Percentiles rank a stretch among this genome's conserved stretches.
phyloP scores from a whole-genome alignment of 2,797 vertebrate species.

The Myotis myotis region DNA sequence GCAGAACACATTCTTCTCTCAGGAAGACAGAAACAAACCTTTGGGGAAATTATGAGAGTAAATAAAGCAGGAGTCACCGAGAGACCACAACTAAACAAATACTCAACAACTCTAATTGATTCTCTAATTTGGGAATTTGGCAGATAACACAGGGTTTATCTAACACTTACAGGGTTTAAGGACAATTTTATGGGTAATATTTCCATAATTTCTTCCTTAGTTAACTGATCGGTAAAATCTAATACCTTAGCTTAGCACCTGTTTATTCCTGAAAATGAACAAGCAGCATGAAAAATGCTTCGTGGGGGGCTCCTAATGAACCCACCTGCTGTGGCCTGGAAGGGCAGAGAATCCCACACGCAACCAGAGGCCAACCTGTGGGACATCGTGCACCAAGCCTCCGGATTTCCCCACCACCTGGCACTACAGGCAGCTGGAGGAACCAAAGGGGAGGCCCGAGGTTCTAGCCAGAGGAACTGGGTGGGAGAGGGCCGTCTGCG shows the following conservation, averaged over 20 bases:
- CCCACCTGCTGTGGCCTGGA: neutral
- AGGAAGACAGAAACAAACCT: slow-evolving; percentile 66
- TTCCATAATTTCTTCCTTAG: slow-evolving; percentile 65
- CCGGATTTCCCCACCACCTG: neutral
- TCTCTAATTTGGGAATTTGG: slow-evolving; percentile 66
- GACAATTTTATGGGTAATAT: slow-evolving; percentile 64
- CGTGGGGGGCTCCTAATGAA: neutral
- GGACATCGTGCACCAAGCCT: neutral
- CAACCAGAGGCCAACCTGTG: neutral
- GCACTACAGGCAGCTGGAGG: neutral
- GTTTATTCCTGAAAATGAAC: slow-evolving; percentile 54
- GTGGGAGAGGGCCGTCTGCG: neutral
- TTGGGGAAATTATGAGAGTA: slow-evolving; percentile 55
- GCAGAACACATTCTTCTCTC: slow-evolving; percentile 59
- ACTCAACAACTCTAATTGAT: slow-evolving; percentile 67
- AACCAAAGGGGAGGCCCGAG: neutral
- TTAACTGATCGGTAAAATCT: slow-evolving; percentile 66
- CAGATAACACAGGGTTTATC: slow-evolving; percentile 67
- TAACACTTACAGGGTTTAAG: slow-evolving; percentile 34
- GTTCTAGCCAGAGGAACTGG: neutral
- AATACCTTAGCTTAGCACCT: slow-evolving; percentile 9
- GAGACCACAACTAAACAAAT: slow-evolving; percentile 69
- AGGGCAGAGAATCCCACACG: neutral
- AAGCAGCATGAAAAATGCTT: neutral
- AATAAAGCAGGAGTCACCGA: slow-evolving; percentile 64